Conservation (phyloP, 2,113 vertebrate genomes). For the Chauna torquata region DNA sequence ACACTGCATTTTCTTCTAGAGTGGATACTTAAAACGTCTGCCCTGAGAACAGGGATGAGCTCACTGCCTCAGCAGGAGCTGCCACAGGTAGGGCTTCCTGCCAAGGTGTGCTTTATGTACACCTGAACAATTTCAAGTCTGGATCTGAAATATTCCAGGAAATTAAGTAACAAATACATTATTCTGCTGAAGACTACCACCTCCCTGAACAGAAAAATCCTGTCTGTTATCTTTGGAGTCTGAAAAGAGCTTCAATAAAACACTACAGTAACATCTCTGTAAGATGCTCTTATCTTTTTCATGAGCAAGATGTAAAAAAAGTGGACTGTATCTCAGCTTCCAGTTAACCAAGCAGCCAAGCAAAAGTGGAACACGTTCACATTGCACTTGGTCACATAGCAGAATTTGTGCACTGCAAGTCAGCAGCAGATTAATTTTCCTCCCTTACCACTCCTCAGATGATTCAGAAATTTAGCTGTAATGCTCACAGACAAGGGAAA, state of each 20-base stretch:
- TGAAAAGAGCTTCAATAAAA: neutral
- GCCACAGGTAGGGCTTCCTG: neutral
- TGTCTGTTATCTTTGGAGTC: neutral
- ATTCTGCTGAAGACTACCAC: neutral
- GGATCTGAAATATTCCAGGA: neutral
- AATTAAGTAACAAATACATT: conserved; percentile 24
- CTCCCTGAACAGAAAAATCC: neutral
- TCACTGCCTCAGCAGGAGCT: neutral
- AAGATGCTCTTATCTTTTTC: neutral
- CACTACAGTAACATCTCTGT: neutral
- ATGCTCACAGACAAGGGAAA: neutral
- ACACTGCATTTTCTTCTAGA: neutral
- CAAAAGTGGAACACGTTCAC: neutral
- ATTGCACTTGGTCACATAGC: neutral
- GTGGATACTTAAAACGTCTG: neutral
- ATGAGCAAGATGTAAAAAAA: neutral
- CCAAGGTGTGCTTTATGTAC: neutral
- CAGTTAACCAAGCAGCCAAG: neutral
- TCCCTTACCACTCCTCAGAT: neutral
- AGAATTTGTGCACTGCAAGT: neutral
- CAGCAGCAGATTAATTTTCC: neutral
- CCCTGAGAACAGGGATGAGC: neutral
- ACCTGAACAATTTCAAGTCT: neutral
- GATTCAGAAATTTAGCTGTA: neutral
- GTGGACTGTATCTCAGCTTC: no score